Conservation (phyloP, 2,888 invertebrate species). For the Cyrtodaria siliqua region DNA sequence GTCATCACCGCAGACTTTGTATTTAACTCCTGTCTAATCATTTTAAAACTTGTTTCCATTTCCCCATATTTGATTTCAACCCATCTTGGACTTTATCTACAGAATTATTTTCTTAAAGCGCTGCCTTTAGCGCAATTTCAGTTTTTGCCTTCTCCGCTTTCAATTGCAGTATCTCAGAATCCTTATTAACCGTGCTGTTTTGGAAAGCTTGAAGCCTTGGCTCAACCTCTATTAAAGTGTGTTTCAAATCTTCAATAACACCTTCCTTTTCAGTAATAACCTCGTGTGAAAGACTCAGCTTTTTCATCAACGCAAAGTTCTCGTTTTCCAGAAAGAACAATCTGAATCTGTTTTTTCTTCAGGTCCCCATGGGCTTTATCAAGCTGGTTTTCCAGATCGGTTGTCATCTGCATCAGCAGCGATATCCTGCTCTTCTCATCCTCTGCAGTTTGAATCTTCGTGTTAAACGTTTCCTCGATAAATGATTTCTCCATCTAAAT, state of each 20-base stretch:
- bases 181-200: slow-evolving; percentile 75
- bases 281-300: slow-evolving; percentile 85
- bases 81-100: slow-evolving; percentile 86
- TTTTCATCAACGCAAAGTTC: slow-evolving; percentile 84
- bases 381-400: slow-evolving; percentile 84
- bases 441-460: slow-evolving; percentile 83
- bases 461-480: slow-evolving; percentile 82
- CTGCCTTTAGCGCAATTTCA: slow-evolving; percentile 85
- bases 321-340: slow-evolving; percentile 84
- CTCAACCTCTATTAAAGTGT: slow-evolving; percentile 82
- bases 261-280: slow-evolving; percentile 84
- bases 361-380: slow-evolving; percentile 82
- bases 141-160: slow-evolving; percentile 85
- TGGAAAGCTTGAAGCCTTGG: slow-evolving; percentile 82
- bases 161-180: slow-evolving; percentile 81
- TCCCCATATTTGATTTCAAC: slow-evolving; percentile 86
- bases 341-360: slow-evolving; percentile 81
- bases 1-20: slow-evolving; percentile 80
- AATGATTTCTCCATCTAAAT: slow-evolving; percentile 84
- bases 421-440: slow-evolving; percentile 83
- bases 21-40: slow-evolving; percentile 86
- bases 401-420: slow-evolving; percentile 78
- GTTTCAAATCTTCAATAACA: slow-evolving; percentile 81
- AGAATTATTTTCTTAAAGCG: slow-evolving; percentile 86
- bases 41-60: slow-evolving; percentile 86